Evolutionary conservation across 2,113 vertebrate genomes (phyloP).

Genomic region (Diadophis punctatus): DNA sequence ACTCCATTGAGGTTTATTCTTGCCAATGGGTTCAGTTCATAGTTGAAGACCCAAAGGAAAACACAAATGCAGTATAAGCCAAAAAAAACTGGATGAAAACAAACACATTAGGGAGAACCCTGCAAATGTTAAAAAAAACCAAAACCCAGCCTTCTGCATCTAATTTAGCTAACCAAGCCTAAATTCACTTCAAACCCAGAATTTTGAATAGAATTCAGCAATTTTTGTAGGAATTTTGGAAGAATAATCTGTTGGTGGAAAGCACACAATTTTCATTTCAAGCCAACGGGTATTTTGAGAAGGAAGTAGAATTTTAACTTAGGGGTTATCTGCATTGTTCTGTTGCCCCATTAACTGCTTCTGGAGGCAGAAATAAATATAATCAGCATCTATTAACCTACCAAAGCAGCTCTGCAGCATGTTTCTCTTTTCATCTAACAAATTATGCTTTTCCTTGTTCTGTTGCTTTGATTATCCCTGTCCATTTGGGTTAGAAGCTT

Average conservation of each 20-base stretch:
- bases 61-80: background rate
- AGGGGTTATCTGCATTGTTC: background rate
- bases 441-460: background rate
- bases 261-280: background rate
- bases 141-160: background rate
- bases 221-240: background rate
- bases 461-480: background rate
- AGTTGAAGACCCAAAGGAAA: background rate
- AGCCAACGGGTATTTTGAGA: background rate
- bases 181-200: background rate
- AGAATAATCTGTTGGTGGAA: background rate
- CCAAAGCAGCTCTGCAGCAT: background rate
- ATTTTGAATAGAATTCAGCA: background rate
- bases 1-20: background rate
- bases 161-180: background rate
- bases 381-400: background rate
- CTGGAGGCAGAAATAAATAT: background rate
- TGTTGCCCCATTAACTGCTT: background rate
- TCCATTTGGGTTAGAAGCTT: background rate
- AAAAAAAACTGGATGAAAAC: background rate
- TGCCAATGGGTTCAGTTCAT: background rate
- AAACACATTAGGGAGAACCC: background rate
- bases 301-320: background rate
- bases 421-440: background rate
- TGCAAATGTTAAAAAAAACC: background rate